These are phyloP conservation scores for Cephus sareptanus DNA, from an alignment of 2,888 invertebrate species.

Conservation along the genomic window DNA sequence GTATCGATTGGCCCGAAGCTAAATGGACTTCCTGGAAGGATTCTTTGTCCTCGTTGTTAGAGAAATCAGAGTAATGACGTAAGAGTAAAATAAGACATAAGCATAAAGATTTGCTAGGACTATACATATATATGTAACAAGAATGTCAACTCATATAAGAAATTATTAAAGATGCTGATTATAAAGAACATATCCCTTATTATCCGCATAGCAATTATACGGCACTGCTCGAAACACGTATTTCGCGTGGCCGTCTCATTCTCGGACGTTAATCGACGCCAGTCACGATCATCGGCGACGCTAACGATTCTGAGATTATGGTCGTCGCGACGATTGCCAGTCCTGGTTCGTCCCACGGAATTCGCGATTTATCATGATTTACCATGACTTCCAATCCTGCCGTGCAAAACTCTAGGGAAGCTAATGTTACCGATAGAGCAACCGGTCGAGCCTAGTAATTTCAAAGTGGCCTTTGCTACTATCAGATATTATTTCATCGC, in stretches of 20 bases:
- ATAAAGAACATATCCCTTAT: not conserved
- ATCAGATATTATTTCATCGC: conserved; percentile 34
- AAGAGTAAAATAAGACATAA: not conserved
- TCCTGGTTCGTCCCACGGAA: not conserved
- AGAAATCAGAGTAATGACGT: not conserved
- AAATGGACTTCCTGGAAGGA: not conserved
- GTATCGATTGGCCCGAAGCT: not conserved
- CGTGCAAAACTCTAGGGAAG: not conserved
- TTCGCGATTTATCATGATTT: not conserved
- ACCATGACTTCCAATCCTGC: not conserved
- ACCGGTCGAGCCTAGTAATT: conserved; percentile 21
- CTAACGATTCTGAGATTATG: not conserved
- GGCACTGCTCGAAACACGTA: not conserved
- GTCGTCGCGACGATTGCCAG: not conserved
- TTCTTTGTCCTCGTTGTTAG: not conserved
- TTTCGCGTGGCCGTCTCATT: not conserved
- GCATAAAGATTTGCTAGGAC: not conserved
- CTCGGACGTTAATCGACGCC: not conserved
- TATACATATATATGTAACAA: not conserved
- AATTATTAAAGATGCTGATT: not conserved
- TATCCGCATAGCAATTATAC: not conserved
- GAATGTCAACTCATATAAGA: not conserved
- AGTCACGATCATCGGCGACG: not conserved
- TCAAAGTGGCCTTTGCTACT: conserved; percentile 27
- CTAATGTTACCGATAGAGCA: not conserved